Evolutionary conservation across 2,888 invertebrate species (phyloP).

Genomic region (Mimachlamys varia): DNA sequence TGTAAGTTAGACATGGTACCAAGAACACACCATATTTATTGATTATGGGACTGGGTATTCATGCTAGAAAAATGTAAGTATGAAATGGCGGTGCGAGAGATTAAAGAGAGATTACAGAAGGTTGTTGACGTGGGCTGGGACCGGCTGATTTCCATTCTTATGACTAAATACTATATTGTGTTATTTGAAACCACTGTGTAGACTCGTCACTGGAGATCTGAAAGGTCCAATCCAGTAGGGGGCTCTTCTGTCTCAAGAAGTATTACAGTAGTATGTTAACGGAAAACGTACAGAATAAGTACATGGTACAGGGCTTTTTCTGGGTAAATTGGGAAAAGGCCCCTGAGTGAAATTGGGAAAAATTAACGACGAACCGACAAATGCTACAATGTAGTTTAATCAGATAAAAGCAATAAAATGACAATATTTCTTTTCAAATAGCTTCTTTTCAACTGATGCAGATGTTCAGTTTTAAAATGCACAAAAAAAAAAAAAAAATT

Average conservation of each 20-base stretch:
- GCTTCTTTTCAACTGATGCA: no score
- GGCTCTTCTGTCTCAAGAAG: not conserved
- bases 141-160: not conserved
- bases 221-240: no score
- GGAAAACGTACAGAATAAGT: no score
- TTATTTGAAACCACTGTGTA: not conserved
- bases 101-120: not conserved
- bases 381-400: no score
- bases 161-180: not conserved
- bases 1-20: constrained; percentile 9
- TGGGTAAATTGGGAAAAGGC: no score
- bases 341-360: no score
- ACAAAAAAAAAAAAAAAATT: no score
- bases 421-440: no score
- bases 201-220: not conserved
- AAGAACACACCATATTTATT: not conserved
- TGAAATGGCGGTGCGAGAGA: not conserved
- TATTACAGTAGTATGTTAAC: not conserved
- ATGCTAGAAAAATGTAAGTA: not conserved
- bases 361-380: no score
- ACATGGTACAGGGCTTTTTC: no score
- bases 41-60: not conserved
- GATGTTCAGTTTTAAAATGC: no score
- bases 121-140: not conserved
- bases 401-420: no score